phyloP scores from a whole-genome alignment of 2,113 vertebrate species.

The Chrysemys picta region DNA sequence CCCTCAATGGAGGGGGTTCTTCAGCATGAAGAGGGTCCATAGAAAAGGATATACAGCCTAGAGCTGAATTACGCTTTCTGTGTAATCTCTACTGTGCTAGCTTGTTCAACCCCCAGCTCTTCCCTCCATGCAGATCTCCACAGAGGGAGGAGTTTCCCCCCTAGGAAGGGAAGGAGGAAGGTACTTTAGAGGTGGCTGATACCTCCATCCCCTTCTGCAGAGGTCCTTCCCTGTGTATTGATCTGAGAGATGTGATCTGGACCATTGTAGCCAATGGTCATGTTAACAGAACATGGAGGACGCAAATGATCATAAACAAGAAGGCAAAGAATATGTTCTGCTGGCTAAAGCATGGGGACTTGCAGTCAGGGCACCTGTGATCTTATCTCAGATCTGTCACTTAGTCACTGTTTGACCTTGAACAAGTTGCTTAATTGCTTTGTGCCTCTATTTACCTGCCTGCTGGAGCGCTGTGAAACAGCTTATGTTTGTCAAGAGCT shows the following conservation, averaged over 20 bases:
- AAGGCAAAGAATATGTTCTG: too few relatives aligned
- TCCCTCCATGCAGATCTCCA: neutral
- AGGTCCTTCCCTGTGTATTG: too few relatives aligned
- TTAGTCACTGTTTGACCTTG: neutral
- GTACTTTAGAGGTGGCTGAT: neutral
- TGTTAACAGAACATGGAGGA: too few relatives aligned
- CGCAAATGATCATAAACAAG: too few relatives aligned
- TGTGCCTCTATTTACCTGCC: neutral
- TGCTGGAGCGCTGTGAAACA: neutral
- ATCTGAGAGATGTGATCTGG: too few relatives aligned
- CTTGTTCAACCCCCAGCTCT: too few relatives aligned
- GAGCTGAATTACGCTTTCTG: neutral
- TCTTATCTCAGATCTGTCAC: neutral
- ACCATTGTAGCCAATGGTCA: too few relatives aligned
- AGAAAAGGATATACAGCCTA: neutral
- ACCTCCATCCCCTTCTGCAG: too few relatives aligned
- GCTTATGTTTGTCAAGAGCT: neutral
- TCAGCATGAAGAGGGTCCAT: neutral
- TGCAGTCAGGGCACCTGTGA: neutral
- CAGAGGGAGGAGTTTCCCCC: neutral
- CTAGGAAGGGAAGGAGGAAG: constrained; percentile 2
- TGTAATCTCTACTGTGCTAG: neutral
- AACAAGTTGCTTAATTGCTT: neutral
- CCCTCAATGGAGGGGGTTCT: neutral
- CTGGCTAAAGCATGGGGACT: too few relatives aligned